phyloP scores from a whole-genome alignment of 1,140 invertebrate species.

The Aphelinus certus region DNA sequence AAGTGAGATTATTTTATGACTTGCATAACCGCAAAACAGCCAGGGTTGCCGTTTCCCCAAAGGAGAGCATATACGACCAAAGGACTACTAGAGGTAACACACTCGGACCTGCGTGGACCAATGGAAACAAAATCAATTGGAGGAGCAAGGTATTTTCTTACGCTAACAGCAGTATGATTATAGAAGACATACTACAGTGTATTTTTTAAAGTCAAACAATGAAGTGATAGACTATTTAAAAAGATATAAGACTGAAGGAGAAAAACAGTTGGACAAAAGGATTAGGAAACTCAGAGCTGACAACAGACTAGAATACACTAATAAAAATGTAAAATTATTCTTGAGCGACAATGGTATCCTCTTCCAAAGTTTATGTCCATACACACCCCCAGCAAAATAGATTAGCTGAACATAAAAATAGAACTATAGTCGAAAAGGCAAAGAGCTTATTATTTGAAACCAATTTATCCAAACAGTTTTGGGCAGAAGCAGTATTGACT shows the following conservation, averaged over 20 bases:
- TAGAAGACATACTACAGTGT: background rate
- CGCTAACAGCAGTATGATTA: background rate
- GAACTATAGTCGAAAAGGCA: no score
- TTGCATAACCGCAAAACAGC: background rate
- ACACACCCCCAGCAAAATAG: constrained; percentile 24
- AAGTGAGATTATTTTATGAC: background rate
- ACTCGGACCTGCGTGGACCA: background rate
- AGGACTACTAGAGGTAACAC: background rate
- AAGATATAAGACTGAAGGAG: constrained; percentile 26
- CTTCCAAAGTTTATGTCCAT: background rate
- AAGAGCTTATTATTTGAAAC: no score
- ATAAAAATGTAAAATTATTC: constrained; percentile 40
- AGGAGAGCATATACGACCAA: background rate
- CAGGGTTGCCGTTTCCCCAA: background rate
- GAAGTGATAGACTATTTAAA: constrained; percentile 21
- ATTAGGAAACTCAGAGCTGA: constrained; percentile 46
- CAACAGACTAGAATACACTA: constrained; percentile 40
- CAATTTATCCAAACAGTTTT: no score
- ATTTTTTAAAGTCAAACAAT: constrained; percentile 33
- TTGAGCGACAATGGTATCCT: no score
- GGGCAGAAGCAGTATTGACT: constrained; percentile 14
- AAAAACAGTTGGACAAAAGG: constrained; percentile 45
- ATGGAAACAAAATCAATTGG: no score
- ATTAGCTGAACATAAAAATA: constrained; percentile 22
- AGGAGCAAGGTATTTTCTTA: background rate